Evolutionary conservation across 2,113 vertebrate species (phyloP).

Genomic region (Paramormyrops kingsleyae): DNA sequence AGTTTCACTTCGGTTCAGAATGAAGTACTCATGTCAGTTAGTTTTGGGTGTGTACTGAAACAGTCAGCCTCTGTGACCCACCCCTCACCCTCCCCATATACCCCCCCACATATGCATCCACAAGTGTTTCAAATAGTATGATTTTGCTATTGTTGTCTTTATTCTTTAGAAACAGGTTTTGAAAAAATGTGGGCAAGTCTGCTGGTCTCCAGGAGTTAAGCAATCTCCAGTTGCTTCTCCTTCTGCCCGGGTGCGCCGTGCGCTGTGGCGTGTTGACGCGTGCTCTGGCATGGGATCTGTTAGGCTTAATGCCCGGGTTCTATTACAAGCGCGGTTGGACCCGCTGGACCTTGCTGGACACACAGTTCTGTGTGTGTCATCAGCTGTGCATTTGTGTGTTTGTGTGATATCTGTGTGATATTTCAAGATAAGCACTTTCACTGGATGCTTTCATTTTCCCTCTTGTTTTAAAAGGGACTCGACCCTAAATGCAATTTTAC

Average conservation of each 20-base stretch:
- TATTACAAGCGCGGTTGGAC: not conserved
- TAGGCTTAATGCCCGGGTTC: not conserved
- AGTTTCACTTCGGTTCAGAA: not conserved
- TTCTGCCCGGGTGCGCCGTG: not conserved
- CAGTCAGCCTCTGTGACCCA: not conserved
- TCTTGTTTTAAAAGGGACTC: not conserved
- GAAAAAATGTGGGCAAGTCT: conserved; percentile 21
- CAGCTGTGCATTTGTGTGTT: not conserved
- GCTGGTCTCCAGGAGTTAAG: not conserved
- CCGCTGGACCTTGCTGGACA: not conserved
- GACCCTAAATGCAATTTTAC: not conserved
- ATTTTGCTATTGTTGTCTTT: conserved; percentile 32
- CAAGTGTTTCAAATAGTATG: conserved; percentile 33
- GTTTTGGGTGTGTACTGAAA: not conserved
- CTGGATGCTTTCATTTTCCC: not conserved
- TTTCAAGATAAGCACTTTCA: not conserved
- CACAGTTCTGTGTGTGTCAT: not conserved
- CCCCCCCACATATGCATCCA: not conserved
- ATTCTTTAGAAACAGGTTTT: conserved; percentile 53
- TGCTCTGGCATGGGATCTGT: not conserved
- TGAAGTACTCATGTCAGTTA: conserved; percentile 9
- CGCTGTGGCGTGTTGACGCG: not conserved
- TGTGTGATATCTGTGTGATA: not conserved
- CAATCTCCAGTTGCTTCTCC: not conserved
- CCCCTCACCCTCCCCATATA: not conserved